Evolutionary conservation across 2,113 vertebrate species (phyloP).

Genomic region (Oreotrochilus melanogaster): DNA sequence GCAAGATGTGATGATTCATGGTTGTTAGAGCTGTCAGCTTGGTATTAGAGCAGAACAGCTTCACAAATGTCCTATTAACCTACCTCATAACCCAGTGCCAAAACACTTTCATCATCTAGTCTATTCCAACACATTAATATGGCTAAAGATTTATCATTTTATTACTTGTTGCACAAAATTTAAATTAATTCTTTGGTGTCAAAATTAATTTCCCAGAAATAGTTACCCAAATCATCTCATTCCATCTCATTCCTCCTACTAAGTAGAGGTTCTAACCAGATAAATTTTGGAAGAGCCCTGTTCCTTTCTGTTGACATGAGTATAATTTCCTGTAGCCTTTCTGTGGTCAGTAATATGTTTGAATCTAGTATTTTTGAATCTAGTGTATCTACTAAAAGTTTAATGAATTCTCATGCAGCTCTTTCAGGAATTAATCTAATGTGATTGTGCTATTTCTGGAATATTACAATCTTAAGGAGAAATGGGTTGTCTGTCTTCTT

Average conservation of each 20-base stretch:
- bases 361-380: neutral
- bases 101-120: slow-evolving; percentile 34
- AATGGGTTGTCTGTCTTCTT: neutral
- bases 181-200: neutral
- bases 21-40: slow-evolving; percentile 22
- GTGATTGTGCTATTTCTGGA: neutral
- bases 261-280: neutral
- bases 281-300: neutral
- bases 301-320: neutral
- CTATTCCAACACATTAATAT: neutral
- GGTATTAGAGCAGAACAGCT: slow-evolving; percentile 44
- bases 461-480: neutral
- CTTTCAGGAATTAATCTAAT: neutral
- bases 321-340: neutral
- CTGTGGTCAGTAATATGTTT: neutral
- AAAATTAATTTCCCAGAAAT: slow-evolving; percentile 46
- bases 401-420: neutral
- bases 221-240: neutral
- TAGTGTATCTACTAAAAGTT: neutral
- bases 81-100: slow-evolving; percentile 30
- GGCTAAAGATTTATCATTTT: slow-evolving; percentile 26
- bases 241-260: neutral
- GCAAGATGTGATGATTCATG: slow-evolving; percentile 10
- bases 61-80: slow-evolving; percentile 62
- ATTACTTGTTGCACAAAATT: slow-evolving; percentile 23